Percentiles rank a stretch among this genome's conserved stretches.
Conservation (phyloP, 1,140 invertebrate genomes). For the Lutraria rhynchaena region DNA sequence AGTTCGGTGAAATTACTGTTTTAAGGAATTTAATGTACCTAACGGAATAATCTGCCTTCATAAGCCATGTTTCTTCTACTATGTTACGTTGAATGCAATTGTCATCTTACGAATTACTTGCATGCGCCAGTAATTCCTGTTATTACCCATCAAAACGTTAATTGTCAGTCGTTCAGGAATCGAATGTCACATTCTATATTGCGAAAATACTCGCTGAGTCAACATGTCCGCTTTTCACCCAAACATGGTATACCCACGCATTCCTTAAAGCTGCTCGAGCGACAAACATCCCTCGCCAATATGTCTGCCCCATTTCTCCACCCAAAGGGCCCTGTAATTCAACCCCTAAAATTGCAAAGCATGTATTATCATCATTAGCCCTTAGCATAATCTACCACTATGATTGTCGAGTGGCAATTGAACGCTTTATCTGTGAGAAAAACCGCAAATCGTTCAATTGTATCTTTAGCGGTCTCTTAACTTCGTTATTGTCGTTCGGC, state of each 20-base stretch:
- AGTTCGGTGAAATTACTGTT: too few relatives aligned
- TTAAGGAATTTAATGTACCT: too few relatives aligned
- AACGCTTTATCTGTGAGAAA: conserved; percentile 32
- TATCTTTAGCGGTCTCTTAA: conserved; percentile 37
- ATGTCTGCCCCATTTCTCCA: conserved; percentile 26
- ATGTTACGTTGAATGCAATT: too few relatives aligned
- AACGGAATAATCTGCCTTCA: too few relatives aligned
- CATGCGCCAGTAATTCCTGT: too few relatives aligned
- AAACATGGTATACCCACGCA: not conserved
- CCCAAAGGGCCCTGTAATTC: conserved; percentile 16
- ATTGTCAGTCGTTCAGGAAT: too few relatives aligned
- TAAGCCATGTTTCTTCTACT: too few relatives aligned
- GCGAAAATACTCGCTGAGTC: too few relatives aligned
- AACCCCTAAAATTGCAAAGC: conserved; percentile 8
- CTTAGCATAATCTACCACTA: conserved; percentile 3
- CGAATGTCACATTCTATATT: too few relatives aligned
- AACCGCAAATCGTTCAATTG: conserved; percentile 40
- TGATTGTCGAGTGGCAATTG: conserved; percentile 39
- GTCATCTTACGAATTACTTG: too few relatives aligned
- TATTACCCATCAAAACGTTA: too few relatives aligned
- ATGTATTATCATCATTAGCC: conserved; percentile 27
- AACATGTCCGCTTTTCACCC: too few relatives aligned
- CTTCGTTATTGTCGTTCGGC: conserved; percentile 34
- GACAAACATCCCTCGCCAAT: conserved; percentile 18
- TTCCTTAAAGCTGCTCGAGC: conserved; percentile 25